Evolutionary conservation across 2,113 vertebrate species (phyloP).

Genomic region (Alectura lathami): DNA sequence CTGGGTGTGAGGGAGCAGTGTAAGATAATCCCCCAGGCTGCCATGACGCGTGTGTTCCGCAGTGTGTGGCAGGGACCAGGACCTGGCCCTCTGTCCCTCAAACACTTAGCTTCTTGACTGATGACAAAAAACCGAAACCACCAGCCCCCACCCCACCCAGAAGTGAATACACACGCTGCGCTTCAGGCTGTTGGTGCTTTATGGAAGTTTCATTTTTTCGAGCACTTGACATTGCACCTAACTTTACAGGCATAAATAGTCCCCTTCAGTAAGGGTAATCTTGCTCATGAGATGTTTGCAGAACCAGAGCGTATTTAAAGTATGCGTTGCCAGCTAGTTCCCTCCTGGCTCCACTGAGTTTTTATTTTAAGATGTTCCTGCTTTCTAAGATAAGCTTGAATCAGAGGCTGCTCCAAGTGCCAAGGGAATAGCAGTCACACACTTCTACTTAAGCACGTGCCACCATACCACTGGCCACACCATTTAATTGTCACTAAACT

Average conservation of each 20-base stretch:
- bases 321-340: neutral
- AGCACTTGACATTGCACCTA: neutral
- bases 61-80: neutral
- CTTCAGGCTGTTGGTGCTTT: neutral
- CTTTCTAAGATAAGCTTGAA: constrained; percentile 51
- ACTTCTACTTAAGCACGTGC: neutral
- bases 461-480: rapidly evolving
- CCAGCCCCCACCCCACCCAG: rapidly evolving
- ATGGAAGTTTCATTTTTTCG: neutral
- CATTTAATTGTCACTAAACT: neutral
- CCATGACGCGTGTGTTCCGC: neutral
- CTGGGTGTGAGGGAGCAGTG: rapidly evolving
- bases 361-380: constrained; percentile 68
- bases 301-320: neutral
- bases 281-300: neutral
- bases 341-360: neutral
- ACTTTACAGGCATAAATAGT: neutral
- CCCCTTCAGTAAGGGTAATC: neutral
- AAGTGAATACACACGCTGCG: neutral
- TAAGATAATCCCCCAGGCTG: neutral
- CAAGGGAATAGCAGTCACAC: neutral
- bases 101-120: neutral
- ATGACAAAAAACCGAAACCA: neutral
- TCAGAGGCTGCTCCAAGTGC: neutral
- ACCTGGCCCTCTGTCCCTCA: neutral